Evolutionary conservation across 2,888 invertebrate species (phyloP), one percentile per base, ranked within the genome.

Genomic region (Amitus sp.): DNA sequence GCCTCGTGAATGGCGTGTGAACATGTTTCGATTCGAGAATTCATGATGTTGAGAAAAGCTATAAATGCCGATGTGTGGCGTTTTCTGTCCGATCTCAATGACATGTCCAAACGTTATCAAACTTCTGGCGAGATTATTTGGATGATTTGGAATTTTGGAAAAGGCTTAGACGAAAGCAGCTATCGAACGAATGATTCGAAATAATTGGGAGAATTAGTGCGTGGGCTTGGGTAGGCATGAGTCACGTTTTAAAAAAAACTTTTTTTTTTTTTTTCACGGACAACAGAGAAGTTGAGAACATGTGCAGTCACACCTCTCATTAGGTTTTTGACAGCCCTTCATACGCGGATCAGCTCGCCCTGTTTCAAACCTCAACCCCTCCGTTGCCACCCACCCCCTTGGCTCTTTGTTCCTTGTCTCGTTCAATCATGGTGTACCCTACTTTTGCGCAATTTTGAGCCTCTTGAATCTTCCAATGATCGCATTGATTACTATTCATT

Each of bases 241-340:
- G 72, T 77, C 76, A 75, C 71, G 71, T 73, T 70, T 76, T 74
- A 77, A 74, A n/a, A n/a, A n/a, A n/a, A n/a, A n/a, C n/a, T n/a
- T n/a, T n/a, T n/a, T 76, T 76, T 72, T 72, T 39, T 47, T 60
- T 52, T 34, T 43, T 68, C 69, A 69, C 71, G 13, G 12, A 68
- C 67, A 70, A 74, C 76, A 54, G 49, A 67, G 72, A 74, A 72
- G 65, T 72, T 70, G 72, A 65, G 76, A 79, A 78, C 81, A 82
- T 81, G 82, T 82, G 80, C 76, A 80, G 81, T 82, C 80, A 80
- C 80, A 82, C 82, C 82, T 82, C 82, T 82, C 82, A 80, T 81
- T 82, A 82, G 73, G 77, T 82, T 82, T 82, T 81, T 82, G 81
- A 82, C 82, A 82, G 80, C 79, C 78, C 79, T 79, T 82, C 79